Base-by-base conservation (phyloP, 2,113 vertebrate genomes). In the Ranitomeya variabilis region DNA sequence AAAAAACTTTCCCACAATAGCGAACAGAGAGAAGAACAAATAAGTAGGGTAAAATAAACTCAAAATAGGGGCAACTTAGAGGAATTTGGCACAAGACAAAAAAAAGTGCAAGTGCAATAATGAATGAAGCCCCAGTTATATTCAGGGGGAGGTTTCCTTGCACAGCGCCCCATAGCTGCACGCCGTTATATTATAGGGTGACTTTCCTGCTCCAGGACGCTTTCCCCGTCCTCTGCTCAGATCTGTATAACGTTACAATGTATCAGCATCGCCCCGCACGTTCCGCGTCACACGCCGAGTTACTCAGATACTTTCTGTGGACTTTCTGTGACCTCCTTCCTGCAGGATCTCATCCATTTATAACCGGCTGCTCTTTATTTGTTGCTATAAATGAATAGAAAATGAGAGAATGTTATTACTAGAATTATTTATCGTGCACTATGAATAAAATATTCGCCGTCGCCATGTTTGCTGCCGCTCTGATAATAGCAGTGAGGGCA, bases 361-460 rank as follows among this genome's bases (percentile, higher is more conserved):
- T 16, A 81, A 26, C 57, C 9, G 57, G 21, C 79, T 45, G 69
- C 54, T 59, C 16, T 57, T 76, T 86, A 78, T 86, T 78, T 86
- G 71, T 64, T 52, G 74, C 57, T 23, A 8, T 86, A 86, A 86
- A 86, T 77, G 73, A 86, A 78, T 52, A 78, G 85, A 64, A 78
- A 86, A 86, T 86, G 54, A 62, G 85, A 12, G 59, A 60, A 86
- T 86, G 57, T 86, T 86, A 86, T 86, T 77, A 78, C 85, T 66
- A 54, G 69, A 86, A 86, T 86, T 79, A 66, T 86, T 86, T 86
- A 86, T 86, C 26, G 66, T 78, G 4, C 7, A 19, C 16, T 31
- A 78, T 77, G 71, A 77, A 86, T 86, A 86, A 86, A 86, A 85
- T 73, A 85, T 85, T 55, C 15, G 16, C n/a, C 23, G 52, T 57